Percentiles rank a stretch among this genome's conserved stretches.
phyloP scores from a whole-genome alignment of 37 sponge, comb jelly and placozoan species.

The Geodia barretti region DNA sequence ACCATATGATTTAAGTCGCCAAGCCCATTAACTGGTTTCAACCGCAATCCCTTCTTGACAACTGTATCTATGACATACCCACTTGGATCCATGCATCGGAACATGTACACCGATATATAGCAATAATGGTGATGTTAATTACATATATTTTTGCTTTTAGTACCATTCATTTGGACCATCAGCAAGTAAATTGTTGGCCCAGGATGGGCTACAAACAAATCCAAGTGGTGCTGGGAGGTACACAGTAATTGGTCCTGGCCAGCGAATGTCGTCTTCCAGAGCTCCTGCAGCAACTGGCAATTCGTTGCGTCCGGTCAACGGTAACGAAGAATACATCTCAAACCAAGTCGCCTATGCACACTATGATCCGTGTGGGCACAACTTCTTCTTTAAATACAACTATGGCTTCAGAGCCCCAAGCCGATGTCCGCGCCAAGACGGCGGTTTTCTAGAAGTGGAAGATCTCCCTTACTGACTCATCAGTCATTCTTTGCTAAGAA shows the following conservation, averaged over 20 bases:
- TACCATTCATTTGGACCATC: not conserved
- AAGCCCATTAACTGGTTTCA: too few species aligned
- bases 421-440: not conserved
- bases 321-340: not conserved
- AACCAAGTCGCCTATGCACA: not conserved
- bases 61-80: too few species aligned
- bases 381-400: not conserved
- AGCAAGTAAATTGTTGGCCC: not conserved
- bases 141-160: too few species aligned
- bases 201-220: not conserved
- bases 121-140: too few species aligned
- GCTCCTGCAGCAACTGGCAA: too few species aligned
- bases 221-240: too few species aligned
- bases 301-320: not conserved
- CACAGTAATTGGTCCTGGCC: not conserved
- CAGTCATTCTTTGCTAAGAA: too few species aligned
- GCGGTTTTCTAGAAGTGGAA: not conserved
- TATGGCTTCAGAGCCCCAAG: not conserved
- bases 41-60: too few species aligned
- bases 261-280: too few species aligned
- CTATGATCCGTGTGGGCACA: not conserved
- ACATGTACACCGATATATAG: too few species aligned
- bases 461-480: not conserved
- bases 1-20: too few species aligned
- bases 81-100: too few species aligned